Conservation (phyloP, 2,797 vertebrate genomes). For the Sus cebifrons region DNA sequence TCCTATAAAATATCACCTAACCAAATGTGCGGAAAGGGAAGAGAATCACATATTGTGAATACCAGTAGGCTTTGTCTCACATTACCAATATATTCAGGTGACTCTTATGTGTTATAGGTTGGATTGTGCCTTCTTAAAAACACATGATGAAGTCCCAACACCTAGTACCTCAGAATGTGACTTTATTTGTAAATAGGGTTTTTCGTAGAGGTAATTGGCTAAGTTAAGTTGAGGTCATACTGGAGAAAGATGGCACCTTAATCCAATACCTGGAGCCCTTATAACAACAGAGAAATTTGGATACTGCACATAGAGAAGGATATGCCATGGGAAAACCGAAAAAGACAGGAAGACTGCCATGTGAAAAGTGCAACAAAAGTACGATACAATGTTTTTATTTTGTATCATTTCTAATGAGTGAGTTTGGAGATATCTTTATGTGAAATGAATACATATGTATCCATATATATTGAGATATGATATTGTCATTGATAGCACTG, state of each 20-base stretch:
- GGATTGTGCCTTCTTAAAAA: too few species aligned
- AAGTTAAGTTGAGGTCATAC: background rate
- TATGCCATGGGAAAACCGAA: background rate
- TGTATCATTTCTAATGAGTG: too few species aligned
- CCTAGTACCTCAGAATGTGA: background rate
- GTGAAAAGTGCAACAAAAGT: background rate
- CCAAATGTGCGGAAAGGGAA: background rate
- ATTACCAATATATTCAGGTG: background rate
- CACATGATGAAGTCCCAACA: background rate
- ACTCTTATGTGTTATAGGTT: background rate
- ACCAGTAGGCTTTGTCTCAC: background rate
- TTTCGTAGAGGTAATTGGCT: background rate
- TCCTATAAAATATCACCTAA: background rate
- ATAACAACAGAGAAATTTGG: background rate
- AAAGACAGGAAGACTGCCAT: background rate
- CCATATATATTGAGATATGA: background rate
- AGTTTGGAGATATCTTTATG: too few species aligned
- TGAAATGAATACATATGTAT: too few species aligned
- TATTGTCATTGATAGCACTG: background rate
- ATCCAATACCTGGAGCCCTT: background rate
- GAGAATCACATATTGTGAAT: background rate
- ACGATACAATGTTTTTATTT: too few species aligned
- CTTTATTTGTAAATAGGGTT: background rate
- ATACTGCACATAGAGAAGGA: background rate
- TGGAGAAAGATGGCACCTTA: background rate